Evolutionary conservation across 2,888 invertebrate genomes (phyloP).

Genomic region (Liodrosophila aerea): DNA sequence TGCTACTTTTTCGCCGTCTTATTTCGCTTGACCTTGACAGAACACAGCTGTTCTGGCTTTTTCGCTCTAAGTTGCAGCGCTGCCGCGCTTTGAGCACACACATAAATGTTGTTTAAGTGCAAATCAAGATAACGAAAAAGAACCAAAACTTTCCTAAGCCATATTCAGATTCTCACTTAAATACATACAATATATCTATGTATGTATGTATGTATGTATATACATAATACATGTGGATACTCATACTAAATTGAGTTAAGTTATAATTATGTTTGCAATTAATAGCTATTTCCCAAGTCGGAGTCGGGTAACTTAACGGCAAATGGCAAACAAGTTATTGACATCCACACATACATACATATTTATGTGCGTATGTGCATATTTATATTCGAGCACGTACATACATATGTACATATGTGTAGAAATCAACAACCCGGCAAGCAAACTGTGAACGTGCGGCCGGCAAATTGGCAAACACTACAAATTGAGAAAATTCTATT

Average conservation of each 20-base stretch:
- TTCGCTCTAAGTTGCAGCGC: slow-evolving; percentile 4
- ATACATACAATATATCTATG: no score
- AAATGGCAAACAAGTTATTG: background rate
- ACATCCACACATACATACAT: background rate
- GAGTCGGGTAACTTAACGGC: slow-evolving; percentile 7
- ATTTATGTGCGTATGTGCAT: background rate
- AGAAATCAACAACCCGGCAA: no score
- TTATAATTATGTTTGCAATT: slow-evolving; percentile 17
- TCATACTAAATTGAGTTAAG: slow-evolving; percentile 5
- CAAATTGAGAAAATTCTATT: background rate
- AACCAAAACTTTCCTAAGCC: background rate
- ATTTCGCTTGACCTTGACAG: slow-evolving; percentile 39
- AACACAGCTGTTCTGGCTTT: slow-evolving; percentile 24
- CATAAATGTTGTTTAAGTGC: background rate
- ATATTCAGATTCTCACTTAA: background rate
- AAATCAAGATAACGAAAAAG: slow-evolving; percentile 7
- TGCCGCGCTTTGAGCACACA: background rate
- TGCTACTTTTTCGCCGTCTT: slow-evolving; percentile 1
- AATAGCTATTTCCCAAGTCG: slow-evolving; percentile 13
- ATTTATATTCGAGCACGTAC: background rate
- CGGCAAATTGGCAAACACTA: background rate
- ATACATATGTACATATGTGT: background rate
- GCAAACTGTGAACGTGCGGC: no score
- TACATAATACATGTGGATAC: no score
- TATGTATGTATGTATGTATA: slow-evolving; percentile 6